These are phyloP conservation scores for Elmis aenea DNA, from an alignment of 2,888 invertebrate genomes.

Conservation along the genomic window DNA sequence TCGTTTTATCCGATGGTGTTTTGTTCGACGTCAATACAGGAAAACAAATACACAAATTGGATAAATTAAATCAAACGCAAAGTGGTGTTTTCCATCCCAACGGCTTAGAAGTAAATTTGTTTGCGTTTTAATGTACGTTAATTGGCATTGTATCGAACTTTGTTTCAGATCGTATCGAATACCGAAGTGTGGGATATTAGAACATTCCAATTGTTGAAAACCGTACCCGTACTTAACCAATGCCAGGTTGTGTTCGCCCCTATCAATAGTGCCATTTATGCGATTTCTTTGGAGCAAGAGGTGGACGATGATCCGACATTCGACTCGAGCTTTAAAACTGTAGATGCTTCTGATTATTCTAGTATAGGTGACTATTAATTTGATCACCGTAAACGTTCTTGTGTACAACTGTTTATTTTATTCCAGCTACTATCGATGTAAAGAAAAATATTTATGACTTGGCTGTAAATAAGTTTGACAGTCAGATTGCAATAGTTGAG, in stretches of 20 bases:
- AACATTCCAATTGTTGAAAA: conserved; percentile 88
- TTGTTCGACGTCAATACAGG: conserved; percentile 88
- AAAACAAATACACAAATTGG: conserved; percentile 92
- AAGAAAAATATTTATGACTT: conserved; percentile 85
- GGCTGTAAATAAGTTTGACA: conserved; percentile 76
- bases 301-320: conserved; percentile 67
- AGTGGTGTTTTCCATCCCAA: conserved; percentile 97
- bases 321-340: conserved; percentile 90
- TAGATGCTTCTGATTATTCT: conserved; percentile 91
- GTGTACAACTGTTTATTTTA: conserved; percentile 7
- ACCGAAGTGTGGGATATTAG: conserved; percentile 98
- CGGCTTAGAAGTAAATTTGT: conserved; percentile 72
- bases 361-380: conserved; percentile 66
- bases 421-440: conserved; percentile 84
- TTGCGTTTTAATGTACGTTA: background rate
- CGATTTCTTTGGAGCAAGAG: conserved; percentile 72
- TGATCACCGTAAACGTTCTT: background rate
- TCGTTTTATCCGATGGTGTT: conserved; percentile 93
- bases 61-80: conserved; percentile 91
- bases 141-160: conserved; percentile 9
- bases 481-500: conserved; percentile 87
- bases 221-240: conserved; percentile 90
- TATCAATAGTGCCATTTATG: conserved; percentile 82
- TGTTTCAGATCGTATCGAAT: conserved; percentile 79
- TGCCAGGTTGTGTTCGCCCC: conserved; percentile 85